These are phyloP conservation scores for Corythoichthys intestinalis DNA, from an alignment of 2,113 vertebrate genomes.

Conservation along the genomic window DNA sequence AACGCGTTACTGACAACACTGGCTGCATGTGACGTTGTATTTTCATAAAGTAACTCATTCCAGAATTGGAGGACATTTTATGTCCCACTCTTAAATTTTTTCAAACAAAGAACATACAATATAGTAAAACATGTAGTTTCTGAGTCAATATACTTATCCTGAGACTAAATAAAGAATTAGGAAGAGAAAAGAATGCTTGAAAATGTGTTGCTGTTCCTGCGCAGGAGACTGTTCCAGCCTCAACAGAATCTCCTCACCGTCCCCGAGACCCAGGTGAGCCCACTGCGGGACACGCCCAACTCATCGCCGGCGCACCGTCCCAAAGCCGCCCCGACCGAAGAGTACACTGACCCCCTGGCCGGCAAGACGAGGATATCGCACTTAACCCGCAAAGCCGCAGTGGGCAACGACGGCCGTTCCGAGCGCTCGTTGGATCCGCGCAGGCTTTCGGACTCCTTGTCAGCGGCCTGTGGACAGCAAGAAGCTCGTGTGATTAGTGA, in stretches of 20 bases:
- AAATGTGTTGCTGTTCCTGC: neutral
- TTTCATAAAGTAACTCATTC: too few species aligned
- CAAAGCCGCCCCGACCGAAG: conserved; percentile 55
- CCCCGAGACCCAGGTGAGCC: conserved; percentile 76
- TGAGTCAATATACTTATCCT: too few species aligned
- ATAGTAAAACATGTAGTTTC: too few species aligned
- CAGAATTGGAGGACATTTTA: too few species aligned
- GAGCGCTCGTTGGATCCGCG: conserved; percentile 67
- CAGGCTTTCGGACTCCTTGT: conserved; percentile 72
- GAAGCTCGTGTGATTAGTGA: conserved; percentile 30
- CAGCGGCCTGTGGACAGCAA: conserved; percentile 73
- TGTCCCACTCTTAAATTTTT: too few species aligned
- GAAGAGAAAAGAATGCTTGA: too few species aligned
- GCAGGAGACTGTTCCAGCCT: conserved; percentile 82
- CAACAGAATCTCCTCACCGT: conserved; percentile 66
- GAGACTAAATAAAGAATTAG: too few species aligned
- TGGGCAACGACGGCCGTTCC: conserved; percentile 45
- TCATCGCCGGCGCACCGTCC: conserved; percentile 77
- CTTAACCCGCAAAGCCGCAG: conserved; percentile 69
- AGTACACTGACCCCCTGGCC: conserved; percentile 81
- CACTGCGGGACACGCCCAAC: conserved; percentile 75
- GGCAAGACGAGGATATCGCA: conserved; percentile 85
- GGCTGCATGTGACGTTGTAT: too few species aligned
- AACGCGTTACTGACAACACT: too few species aligned
- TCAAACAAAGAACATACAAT: too few species aligned